Base-by-base conservation (phyloP, 2,113 vertebrate species). In the Pluvianellus socialis region DNA sequence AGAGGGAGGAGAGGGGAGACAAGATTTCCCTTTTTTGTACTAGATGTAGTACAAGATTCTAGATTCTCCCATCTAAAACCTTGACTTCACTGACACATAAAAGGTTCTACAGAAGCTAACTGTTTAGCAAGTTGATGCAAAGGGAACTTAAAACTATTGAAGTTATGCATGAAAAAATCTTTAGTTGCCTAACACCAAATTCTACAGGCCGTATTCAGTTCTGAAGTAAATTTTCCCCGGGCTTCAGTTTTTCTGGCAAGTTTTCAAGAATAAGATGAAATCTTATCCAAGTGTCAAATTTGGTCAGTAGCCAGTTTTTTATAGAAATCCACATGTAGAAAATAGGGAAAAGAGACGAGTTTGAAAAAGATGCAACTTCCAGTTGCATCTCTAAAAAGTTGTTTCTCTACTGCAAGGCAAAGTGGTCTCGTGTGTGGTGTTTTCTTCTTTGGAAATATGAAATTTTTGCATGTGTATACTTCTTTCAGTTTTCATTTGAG, bases 241-340 rank as follows among this genome's bases (percentile, higher is more conserved):
- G 56, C 47, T 91, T 92, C 66, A 67, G 28, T 67, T 89, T 83
- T 91, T 80, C 72, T 95, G 94, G 66, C 35, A 61, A 56, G 23
- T 44, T 85, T 92, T 91, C 74, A 92, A 82, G 70, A 90, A 71
- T 55, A 81, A 61, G 62, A 72, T 87, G 77, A 94, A 91, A 87
- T 65, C 82, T 72, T 76, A 92, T 87, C 49, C n/a, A 79, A 87
- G 91, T 92, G 73, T 92, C n/a, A 81, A 70, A 71, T 86, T 92
- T 94, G 91, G 73, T 81, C 35, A 52, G 27, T 59, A 81, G 73
- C 91, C 95, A 91, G 7, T 82, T 75, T 84, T 94, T 96, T 94
- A 30, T 33, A 83, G 72, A 96, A 95, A 89, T 80, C 59, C 32
- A 53, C 33, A n/a, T 94, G 58, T 75, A 96, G 66, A 91, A 91